phyloP scores from a whole-genome alignment of 2,888 invertebrate species.

The Tetrapedia diversipes region DNA sequence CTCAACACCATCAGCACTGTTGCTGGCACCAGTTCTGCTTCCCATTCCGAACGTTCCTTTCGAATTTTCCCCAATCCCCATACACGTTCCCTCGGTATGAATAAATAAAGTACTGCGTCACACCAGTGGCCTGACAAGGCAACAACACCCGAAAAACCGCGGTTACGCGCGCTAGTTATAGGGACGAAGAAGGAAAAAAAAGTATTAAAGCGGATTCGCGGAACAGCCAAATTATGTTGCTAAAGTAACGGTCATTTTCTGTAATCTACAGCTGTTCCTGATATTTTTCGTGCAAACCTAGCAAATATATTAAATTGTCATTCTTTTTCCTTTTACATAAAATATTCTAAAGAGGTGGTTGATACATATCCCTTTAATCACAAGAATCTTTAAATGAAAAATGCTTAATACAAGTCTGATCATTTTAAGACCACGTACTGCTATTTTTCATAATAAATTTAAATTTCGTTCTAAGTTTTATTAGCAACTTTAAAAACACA shows the following conservation, averaged over 20 bases:
- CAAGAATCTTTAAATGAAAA: too few relatives aligned
- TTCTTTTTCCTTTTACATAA: too few relatives aligned
- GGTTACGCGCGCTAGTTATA: neutral
- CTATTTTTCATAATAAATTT: too few relatives aligned
- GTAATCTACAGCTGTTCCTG: neutral
- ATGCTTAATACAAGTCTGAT: too few relatives aligned
- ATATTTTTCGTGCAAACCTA: too few relatives aligned
- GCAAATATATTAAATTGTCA: too few relatives aligned
- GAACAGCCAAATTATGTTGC: neutral
- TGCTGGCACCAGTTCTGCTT: conserved; percentile 70
- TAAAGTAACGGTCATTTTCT: neutral
- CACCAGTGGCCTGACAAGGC: conserved; percentile 31
- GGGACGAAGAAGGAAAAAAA: neutral
- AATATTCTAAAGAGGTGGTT: too few relatives aligned
- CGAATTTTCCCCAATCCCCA: conserved; percentile 72
- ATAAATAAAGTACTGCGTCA: conserved; percentile 77
- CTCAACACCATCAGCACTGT: conserved; percentile 74
- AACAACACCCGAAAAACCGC: conserved; percentile 31
- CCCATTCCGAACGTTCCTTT: conserved; percentile 72
- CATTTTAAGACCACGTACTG: neutral
- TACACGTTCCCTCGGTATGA: conserved; percentile 74
- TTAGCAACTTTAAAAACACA: too few relatives aligned
- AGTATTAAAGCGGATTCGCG: neutral
- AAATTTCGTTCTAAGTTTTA: neutral
- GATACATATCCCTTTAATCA: too few relatives aligned